phyloP scores from a whole-genome alignment of 2,797 vertebrate species.

The Muscicapa comitata region DNA sequence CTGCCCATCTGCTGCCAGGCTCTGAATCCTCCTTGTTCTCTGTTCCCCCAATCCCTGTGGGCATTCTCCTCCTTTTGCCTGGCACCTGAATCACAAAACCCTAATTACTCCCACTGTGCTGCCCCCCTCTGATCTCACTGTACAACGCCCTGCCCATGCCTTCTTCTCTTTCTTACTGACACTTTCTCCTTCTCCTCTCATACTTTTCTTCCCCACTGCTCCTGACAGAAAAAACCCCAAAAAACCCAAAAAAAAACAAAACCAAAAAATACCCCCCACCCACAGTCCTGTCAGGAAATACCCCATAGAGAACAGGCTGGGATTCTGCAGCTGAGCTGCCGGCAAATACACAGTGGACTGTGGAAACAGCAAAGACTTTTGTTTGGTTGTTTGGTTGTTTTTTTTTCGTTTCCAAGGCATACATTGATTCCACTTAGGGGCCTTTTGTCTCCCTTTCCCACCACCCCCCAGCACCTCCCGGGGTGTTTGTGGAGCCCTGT shows the following conservation, averaged over 20 bases:
- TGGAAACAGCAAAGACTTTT: neutral
- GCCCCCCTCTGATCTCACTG: neutral
- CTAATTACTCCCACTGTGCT: constrained; percentile 26
- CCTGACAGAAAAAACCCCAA: neutral
- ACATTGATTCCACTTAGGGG: neutral
- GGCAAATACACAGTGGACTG: neutral
- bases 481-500: neutral
- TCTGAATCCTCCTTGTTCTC: neutral
- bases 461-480: neutral
- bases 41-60: neutral
- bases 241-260: no score
- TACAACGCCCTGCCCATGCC: accelerated
- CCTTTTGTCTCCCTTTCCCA: neutral
- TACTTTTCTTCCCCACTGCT: neutral
- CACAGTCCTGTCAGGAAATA: neutral
- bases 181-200: neutral
- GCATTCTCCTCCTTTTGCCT: neutral
- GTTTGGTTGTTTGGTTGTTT: neutral
- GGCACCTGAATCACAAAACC: neutral
- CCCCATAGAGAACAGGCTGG: neutral
- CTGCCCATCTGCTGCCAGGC: neutral
- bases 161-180: neutral
- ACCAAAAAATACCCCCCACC: neutral
- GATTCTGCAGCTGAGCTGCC: neutral
- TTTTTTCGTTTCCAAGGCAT: neutral